These are phyloP conservation scores for Scaptodrosophila latifasciaeformis DNA, from an alignment of 2,888 invertebrate species.

Conservation along the genomic window DNA sequence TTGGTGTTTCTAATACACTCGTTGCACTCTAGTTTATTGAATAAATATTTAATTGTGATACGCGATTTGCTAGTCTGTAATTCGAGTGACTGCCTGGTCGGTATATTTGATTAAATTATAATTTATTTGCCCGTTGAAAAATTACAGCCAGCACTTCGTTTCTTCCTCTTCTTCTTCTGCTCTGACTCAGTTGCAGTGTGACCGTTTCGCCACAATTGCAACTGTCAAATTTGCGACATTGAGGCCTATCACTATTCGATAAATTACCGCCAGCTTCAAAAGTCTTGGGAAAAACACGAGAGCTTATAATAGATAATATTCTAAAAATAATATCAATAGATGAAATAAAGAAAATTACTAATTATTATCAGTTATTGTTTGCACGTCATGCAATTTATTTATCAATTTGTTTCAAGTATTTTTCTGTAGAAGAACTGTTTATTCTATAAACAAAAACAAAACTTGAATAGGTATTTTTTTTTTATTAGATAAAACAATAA, in stretches of 20 bases:
- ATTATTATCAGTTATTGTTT: too few relatives aligned
- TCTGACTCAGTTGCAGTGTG: constrained; percentile 57
- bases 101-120: background rate
- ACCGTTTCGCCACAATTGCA: constrained; percentile 21
- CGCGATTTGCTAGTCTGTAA: constrained; percentile 17
- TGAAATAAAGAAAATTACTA: too few relatives aligned
- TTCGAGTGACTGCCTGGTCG: background rate
- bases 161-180: constrained; percentile 33
- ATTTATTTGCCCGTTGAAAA: constrained; percentile 37
- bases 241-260: background rate
- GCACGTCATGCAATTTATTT: too few relatives aligned
- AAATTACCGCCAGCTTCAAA: too few relatives aligned
- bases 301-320: too few relatives aligned
- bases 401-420: too few relatives aligned
- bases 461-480: background rate
- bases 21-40: constrained; percentile 17
- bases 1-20: constrained; percentile 32
- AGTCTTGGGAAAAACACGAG: too few relatives aligned
- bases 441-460: background rate
- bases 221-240: too few relatives aligned
- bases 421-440: too few relatives aligned
- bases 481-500: background rate
- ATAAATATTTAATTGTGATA: constrained; percentile 7
- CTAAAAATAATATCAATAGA: too few relatives aligned
- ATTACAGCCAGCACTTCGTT: constrained; percentile 51